Base-by-base conservation (phyloP, 2,797 vertebrate genomes). In the Sparidentex hasta region DNA sequence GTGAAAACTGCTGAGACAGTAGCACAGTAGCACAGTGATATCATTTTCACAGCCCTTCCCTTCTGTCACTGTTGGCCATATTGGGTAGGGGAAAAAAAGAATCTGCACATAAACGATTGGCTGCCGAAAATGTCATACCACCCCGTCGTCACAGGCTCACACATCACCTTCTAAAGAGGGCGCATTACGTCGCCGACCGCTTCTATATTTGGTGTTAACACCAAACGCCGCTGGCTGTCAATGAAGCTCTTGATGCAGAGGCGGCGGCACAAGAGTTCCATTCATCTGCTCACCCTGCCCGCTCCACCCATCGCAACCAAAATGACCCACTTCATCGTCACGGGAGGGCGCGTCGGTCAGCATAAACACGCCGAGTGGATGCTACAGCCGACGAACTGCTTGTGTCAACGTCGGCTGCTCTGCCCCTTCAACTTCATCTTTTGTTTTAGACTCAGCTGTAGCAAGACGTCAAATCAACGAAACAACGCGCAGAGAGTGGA, bases 51-150 rank as follows among this genome's bases (percentile, higher is more conserved):
- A 63, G 65, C 71, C 76, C 66, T 48, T 27, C 78, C 75, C 65
- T 58, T 51, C 17, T 51, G 7, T 62, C 43, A 70, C 52, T 46
- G 70, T 62, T 74, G 61, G 71, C 66, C 83, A 48, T 69, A 80
- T 75, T 74, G 67, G 74, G 76, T 59, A 72, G 63, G 38, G 38
- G 61, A 5, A 29, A 5, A 29, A 29, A 29, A 29, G 8, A 21
- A 38, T 50, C 13, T 4, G 16, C 7, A 1, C 46, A 54, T 80
- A 66, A 66, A 70, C 23, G 87, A 95, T 90, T 94, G 93, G 94
- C 80, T 80, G 68, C 4, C 6, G 47, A 83, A 88, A 81, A 90
- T 94, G 92, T 95, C 94, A 90, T 84, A 23, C 94, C 93, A 94
- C 82, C 65, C 66, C 51, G 54, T 29, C 73, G 79, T 93, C 93